phyloP scores from a whole-genome alignment of 2,113 vertebrate genomes.

The Egretta garzetta region DNA sequence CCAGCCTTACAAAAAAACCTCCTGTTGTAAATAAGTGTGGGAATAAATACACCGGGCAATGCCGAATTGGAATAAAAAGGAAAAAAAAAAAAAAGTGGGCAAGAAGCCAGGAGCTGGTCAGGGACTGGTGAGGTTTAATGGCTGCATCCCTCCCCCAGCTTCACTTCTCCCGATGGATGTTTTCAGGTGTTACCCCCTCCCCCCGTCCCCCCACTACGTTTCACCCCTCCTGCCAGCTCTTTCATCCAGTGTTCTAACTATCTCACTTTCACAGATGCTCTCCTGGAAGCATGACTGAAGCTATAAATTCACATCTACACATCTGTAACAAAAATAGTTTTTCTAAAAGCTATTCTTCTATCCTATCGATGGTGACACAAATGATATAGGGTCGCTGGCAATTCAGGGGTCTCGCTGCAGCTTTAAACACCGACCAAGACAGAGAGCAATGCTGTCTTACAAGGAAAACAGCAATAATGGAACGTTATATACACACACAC shows the following conservation, averaged over 20 bases:
- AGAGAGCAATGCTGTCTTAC: background rate
- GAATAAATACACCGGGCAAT: background rate
- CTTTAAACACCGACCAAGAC: background rate
- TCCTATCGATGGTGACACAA: background rate
- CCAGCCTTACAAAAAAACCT: background rate
- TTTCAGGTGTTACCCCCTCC: background rate
- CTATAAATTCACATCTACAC: slow-evolving; percentile 51
- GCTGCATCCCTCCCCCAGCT: background rate
- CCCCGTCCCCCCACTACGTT: rapidly evolving
- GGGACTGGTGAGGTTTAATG: background rate
- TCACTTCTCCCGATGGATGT: background rate
- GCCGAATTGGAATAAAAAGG: background rate
- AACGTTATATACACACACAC: background rate
- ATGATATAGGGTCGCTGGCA: background rate
- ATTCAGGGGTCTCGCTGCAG: background rate
- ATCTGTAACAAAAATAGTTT: slow-evolving; percentile 39
- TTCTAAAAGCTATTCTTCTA: slow-evolving; percentile 34
- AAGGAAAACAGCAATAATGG: background rate
- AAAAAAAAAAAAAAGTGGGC: background rate
- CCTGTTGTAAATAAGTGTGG: background rate
- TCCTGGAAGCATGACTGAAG: slow-evolving; percentile 47
- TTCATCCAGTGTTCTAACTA: slow-evolving; percentile 58
- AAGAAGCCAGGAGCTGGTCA: background rate
- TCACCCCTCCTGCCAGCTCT: slow-evolving; percentile 28
- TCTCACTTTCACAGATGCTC: slow-evolving; percentile 61